Base-by-base conservation (phyloP, 2,888 invertebrate genomes). In the Odontocolon sp. region DNA sequence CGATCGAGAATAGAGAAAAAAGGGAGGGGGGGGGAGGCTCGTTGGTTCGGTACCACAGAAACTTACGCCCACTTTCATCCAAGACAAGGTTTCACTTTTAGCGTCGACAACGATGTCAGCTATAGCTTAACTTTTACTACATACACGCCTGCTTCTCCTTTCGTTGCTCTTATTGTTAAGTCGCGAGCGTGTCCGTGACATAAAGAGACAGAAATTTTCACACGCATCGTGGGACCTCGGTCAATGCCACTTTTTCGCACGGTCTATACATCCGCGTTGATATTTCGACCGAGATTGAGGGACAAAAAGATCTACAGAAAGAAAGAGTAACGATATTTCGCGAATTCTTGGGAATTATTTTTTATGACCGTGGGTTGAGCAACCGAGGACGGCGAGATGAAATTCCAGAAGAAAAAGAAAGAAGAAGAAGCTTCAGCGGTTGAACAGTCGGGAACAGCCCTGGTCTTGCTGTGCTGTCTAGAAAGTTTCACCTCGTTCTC, bases 81-180 rank as follows among this genome's bases (percentile, higher is more conserved):
- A 14, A 18, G 36, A 59, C 18, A 56, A 83, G 81, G 79, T 87
- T 87, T 87, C 87, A 87, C 87, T 87, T 87, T 86, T 84, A 84
- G 82, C 82, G 82, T 81, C 61, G 78, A 80, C 77, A 57, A 38
- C 26, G 14, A 14, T 11, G 18, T n/a, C 33, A 8, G 5, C 21
- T 28, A 1, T 42, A 33, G 18, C 56, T 21, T 21, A n/a, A 21
- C 21, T 23, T 18, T 45, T 23, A n/a, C 45, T 18, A 18, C 3
- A 45, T 18, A n/a, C n/a, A n/a, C n/a, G n/a, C n/a, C n/a, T n/a
- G n/a, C n/a, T n/a, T n/a, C n/a, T n/a, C n/a, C n/a, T n/a, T n/a
- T n/a, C n/a, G n/a, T 54, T 18, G 33, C 31, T 54, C 18, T 8
- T 54, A 33, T 33, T 31, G 18, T 18, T 18, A 2, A 36, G 36